Evolutionary conservation across 2,113 vertebrate species (phyloP).

Genomic region (Helogale parvula): DNA sequence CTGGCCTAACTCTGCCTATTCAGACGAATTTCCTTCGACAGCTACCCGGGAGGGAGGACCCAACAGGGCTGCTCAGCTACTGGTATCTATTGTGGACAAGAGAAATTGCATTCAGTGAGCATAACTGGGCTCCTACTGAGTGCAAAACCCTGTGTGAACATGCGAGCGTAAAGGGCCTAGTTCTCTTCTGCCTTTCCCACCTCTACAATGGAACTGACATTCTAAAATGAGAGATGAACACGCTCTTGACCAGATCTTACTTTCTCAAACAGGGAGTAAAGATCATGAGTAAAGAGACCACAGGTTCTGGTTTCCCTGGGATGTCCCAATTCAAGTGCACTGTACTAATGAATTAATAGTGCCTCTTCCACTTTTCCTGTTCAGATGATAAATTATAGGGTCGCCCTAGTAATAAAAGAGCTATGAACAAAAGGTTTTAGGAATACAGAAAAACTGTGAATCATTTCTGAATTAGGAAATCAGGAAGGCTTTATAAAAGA

Average conservation of each 20-base stretch:
- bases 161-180: background rate
- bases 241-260: background rate
- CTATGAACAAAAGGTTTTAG: background rate
- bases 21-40: background rate
- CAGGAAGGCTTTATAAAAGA: conserved; percentile 10
- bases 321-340: background rate
- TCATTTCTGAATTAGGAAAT: conserved; percentile 1
- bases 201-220: background rate
- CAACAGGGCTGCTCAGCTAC: background rate
- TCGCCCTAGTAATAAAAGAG: background rate
- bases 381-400: background rate
- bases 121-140: background rate
- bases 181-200: background rate
- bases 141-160: background rate
- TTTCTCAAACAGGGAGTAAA: background rate
- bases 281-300: background rate
- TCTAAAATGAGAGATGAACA: background rate
- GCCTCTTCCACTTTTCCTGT: background rate
- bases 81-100: background rate
- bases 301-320: background rate
- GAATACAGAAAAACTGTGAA: background rate
- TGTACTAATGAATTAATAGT: background rate
- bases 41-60: background rate
- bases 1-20: background rate
- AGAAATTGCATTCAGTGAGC: background rate